Base-by-base conservation (phyloP, 2,797 vertebrate genomes). In the Loris lydekkerianus region DNA sequence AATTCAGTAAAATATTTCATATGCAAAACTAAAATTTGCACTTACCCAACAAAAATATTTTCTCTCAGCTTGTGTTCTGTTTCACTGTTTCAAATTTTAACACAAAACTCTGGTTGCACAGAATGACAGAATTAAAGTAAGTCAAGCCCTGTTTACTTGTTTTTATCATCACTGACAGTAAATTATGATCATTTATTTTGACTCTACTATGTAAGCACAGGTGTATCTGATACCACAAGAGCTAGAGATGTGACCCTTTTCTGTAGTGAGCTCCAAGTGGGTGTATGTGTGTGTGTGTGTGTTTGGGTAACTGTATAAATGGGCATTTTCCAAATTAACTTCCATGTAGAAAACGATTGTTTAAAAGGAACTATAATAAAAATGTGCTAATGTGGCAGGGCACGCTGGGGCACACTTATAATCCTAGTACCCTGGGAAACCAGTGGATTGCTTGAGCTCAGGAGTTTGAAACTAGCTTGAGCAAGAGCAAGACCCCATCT, bases 11-110 rank as follows among this genome's bases (percentile, higher is more conserved):
- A 72, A 80, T 73, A 87, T 63, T 70, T 86, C 20, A 25, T 37
- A 18, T 84, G 63, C 63, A 20, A 93, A 61, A 61, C 20, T 80
- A 86, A 61, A 93, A 70, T 67, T 67, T 27, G 10, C 53, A 49
- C 17, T 49, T 93, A 70, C 40, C n/a, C 78, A 86, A 93, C n/a
- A 86, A 86, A 93, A 86, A n/a, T 29, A 69, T 46, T 56, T 69
- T 43, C 29, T 86, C 61, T 69, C 81, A 70, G 67, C 49, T 90
- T 93, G 37, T 23, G 7, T 34, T 81, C 14, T 67, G 34, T 31
- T 43, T 25, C 81, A 56, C 20, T 43, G 23, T 56, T 75, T 49
- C 63, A 53, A 85, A 67, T 85, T 70, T 75, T 46, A 78, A 61
- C 63, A 31, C 63, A 49, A 37, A 80, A 80, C 13, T 80, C 31